These are phyloP conservation scores for Cremastobaeus sp. DNA, from an alignment of 2,888 invertebrate species.

Conservation along the genomic window DNA sequence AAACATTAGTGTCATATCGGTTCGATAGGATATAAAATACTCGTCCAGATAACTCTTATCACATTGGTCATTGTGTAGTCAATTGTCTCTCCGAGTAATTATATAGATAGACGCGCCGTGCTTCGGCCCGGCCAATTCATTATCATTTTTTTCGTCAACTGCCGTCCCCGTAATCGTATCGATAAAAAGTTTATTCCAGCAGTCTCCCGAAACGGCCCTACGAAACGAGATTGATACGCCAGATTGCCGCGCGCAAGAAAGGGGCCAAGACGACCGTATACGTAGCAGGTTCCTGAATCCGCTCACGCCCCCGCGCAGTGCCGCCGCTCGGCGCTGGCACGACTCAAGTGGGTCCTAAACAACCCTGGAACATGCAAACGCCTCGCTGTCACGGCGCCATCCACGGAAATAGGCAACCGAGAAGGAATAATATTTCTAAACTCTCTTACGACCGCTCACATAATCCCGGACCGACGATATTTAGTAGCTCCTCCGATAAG, in stretches of 20 bases:
- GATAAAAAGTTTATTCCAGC: too few relatives aligned
- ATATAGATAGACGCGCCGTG: too few relatives aligned
- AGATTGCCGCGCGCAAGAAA: constrained; percentile 5
- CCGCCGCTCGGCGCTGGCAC: constrained; percentile 70
- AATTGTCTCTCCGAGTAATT: too few relatives aligned
- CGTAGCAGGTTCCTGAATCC: constrained; percentile 48
- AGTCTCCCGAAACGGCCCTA: too few relatives aligned
- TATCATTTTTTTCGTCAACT: too few relatives aligned
- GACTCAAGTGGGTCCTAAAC: constrained; percentile 70
- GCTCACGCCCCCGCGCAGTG: constrained; percentile 63
- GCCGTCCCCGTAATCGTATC: too few relatives aligned
- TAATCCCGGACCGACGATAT: constrained; percentile 35
- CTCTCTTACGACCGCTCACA: constrained; percentile 30
- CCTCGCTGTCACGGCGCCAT: constrained; percentile 49
- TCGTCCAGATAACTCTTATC: too few relatives aligned
- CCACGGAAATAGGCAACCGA: constrained; percentile 45
- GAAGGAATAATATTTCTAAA: constrained; percentile 51
- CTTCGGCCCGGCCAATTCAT: too few relatives aligned
- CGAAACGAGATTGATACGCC: constrained; percentile 6
- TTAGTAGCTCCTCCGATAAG: too few relatives aligned
- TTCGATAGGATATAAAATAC: constrained; percentile 29
- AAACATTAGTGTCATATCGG: constrained; percentile 44
- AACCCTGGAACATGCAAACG: constrained; percentile 67
- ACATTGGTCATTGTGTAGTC: too few relatives aligned
- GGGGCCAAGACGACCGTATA: not conserved